A percentile compares a stretch with the other conserved stretches of the same genome.
phyloP scores from a whole-genome alignment of 1,140 invertebrate genomes.

The Argopecten irradians region DNA sequence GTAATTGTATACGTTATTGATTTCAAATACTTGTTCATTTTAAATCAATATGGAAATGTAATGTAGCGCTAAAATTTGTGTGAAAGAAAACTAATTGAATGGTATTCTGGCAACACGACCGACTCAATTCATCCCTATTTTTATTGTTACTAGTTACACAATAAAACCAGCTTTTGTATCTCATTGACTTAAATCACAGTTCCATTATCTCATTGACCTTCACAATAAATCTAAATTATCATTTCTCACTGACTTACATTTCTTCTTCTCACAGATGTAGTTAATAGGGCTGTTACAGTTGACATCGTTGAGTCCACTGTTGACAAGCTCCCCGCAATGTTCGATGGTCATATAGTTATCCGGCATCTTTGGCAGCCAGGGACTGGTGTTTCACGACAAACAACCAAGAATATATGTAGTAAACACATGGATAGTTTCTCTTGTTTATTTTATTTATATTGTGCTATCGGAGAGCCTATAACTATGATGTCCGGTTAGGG shows the following conservation, averaged over 20 bases:
- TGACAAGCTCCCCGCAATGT: slow-evolving; percentile 51
- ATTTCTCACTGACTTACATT: slow-evolving; percentile 38
- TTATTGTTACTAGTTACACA: background rate
- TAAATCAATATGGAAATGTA: too few species aligned
- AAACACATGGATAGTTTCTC: too few species aligned
- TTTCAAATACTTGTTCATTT: too few species aligned
- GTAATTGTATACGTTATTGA: too few species aligned
- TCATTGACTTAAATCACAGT: background rate
- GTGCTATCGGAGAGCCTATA: too few species aligned
- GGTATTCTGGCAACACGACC: too few species aligned
- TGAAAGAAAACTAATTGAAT: background rate
- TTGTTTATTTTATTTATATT: too few species aligned
- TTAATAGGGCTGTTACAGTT: slow-evolving; percentile 42
- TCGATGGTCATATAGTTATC: slow-evolving; percentile 44
- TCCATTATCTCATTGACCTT: background rate
- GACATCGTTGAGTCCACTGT: slow-evolving; percentile 45
- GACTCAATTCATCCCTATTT: background rate
- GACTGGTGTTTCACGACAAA: slow-evolving; percentile 21
- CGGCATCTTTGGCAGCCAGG: slow-evolving; percentile 47
- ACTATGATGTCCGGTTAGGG: too few species aligned
- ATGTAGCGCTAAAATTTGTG: background rate
- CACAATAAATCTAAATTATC: background rate
- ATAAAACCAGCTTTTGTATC: background rate
- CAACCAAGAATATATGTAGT: background rate
- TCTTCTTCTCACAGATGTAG: slow-evolving; percentile 51